Percentiles rank a stretch among this genome's conserved stretches.
phyloP scores from a whole-genome alignment of 2,797 vertebrate genomes.

The Ibycter americanus region DNA sequence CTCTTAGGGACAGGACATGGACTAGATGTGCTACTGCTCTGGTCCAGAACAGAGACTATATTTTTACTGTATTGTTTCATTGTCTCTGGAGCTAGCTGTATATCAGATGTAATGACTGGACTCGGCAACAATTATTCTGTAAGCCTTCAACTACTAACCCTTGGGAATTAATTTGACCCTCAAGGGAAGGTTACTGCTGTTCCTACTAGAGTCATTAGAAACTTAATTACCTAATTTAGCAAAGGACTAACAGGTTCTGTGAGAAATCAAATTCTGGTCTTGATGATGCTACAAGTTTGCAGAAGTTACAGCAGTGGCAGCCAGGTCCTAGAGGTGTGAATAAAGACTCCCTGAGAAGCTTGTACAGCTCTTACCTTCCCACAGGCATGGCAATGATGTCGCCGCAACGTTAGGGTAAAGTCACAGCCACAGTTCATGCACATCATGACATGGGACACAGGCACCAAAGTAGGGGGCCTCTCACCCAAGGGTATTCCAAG shows the following conservation, averaged over 20 bases:
- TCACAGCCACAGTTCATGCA: slow-evolving; percentile 97
- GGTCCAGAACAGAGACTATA: neutral
- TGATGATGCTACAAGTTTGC: neutral
- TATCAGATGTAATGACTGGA: neutral
- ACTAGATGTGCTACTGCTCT: neutral
- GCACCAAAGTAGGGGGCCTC: slow-evolving; percentile 90
- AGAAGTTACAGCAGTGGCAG: neutral
- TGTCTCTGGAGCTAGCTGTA: neutral
- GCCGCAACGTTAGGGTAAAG: slow-evolving; percentile 91
- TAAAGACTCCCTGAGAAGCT: neutral
- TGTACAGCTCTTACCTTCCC: slow-evolving; percentile 85
- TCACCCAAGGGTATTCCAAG: slow-evolving; percentile 86
- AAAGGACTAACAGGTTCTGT: neutral
- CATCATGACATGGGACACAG: slow-evolving; percentile 91
- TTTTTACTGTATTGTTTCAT: neutral
- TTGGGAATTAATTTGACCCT: neutral
- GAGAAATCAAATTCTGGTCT: neutral
- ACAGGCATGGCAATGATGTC: slow-evolving; percentile 94
- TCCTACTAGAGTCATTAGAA: neutral
- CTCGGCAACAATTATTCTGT: neutral
- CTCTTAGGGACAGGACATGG: neutral
- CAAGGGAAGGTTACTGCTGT: neutral
- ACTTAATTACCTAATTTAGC: neutral
- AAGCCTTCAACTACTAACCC: neutral
- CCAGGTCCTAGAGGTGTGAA: neutral